Evolutionary conservation across 1,140 invertebrate species (phyloP), one percentile per base, ranked within the genome.

Genomic region (Leptoteleia sp.): DNA sequence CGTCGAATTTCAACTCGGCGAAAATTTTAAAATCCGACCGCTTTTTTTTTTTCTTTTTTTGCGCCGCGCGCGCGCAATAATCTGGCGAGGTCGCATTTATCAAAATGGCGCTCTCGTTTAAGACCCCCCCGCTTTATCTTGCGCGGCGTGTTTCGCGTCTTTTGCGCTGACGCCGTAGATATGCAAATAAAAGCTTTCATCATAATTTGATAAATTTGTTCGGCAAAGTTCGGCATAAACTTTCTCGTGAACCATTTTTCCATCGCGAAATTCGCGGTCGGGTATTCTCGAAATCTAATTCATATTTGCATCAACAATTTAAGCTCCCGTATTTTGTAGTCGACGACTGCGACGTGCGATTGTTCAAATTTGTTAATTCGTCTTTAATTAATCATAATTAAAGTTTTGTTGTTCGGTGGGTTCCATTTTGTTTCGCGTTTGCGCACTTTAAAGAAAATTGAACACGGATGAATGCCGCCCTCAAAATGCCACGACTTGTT

Each of bases 121-220:
- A 54, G 31, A 67, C 38, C 45, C 16, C 17, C 16, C 17, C 22
- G 50, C 15, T 67, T 76, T 67, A 67, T 76, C 47, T 76, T 67
- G 45, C 72, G 47, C 64, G 12, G 72, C 25, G 33, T 76, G 62
- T 76, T 76, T 76, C 54, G 64, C 47, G 55, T 76, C 72, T n/a
- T n/a, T 68, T 68, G 27, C 64, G 43, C 50, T 48, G 65, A 65
- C 57, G 57, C 59, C 15, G 50, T 54, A 75, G 59, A 75, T 79
- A 76, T 75, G 71, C 65, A 79, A 79, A 75, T 79, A 71, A 73
- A 75, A 76, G 57, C 71, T 75, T 79, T 75, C 59, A 76, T 79
- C 57, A 59, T 71, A 79, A 79, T 75, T 76, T 75, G 71, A 79
- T 71, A 70, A 79, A 70, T 79, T 64, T 72, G 64, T 47, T 71